Conservation (phyloP, 2,113 vertebrate species). For the Perca schrenkii region DNA sequence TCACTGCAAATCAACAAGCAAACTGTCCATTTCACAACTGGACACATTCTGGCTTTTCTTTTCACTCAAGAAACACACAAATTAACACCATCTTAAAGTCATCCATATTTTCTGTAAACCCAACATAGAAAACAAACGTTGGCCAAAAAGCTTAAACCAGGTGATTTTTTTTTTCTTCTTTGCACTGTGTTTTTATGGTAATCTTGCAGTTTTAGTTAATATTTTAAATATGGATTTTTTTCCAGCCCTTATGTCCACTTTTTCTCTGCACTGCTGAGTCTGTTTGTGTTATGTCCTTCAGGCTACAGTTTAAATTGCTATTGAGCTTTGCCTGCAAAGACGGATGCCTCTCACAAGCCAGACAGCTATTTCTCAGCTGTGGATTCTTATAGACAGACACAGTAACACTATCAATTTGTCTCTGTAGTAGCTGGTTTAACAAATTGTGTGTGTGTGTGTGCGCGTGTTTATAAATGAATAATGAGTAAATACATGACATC, state of each 20-base stretch:
- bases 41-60: slow-evolving; percentile 2
- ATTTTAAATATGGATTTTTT: slow-evolving; percentile 19
- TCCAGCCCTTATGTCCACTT: neutral
- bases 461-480: neutral
- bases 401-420: neutral
- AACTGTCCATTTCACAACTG: slow-evolving; percentile 9
- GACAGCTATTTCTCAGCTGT: slow-evolving; percentile 30
- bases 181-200: neutral
- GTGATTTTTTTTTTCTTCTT: neutral
- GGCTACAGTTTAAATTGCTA: slow-evolving; percentile 55
- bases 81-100: neutral
- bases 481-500: too few species aligned
- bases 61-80: neutral
- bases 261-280: neutral
- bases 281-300: slow-evolving; percentile 31
- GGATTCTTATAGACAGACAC: slow-evolving; percentile 1
- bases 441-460: too few species aligned
- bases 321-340: slow-evolving; percentile 54
- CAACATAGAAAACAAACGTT: neutral
- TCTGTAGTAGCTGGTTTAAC: neutral
- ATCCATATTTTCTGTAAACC: neutral
- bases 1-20: slow-evolving; percentile 4
- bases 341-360: slow-evolving; percentile 8
- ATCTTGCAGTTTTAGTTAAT: neutral
- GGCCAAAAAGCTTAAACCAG: too few species aligned